These are phyloP conservation scores for Andrena dorsata DNA, from an alignment of 2,888 invertebrate species.

Conservation along the genomic window DNA sequence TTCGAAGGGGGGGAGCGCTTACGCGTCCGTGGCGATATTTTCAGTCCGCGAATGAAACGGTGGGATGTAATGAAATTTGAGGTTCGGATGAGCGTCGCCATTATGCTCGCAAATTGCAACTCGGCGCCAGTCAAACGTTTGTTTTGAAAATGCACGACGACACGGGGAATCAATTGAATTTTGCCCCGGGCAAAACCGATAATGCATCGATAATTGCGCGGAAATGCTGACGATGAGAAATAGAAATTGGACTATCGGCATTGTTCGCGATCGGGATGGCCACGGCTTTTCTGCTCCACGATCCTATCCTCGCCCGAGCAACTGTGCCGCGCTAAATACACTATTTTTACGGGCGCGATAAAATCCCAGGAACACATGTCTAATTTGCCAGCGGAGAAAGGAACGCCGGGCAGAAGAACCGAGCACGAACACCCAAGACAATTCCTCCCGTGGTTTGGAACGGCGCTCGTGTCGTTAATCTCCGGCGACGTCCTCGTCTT, in stretches of 20 bases:
- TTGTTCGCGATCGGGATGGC: background rate
- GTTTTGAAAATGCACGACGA: constrained; percentile 23
- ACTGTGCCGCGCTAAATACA: background rate
- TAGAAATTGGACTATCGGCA: constrained; percentile 22
- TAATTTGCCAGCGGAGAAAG: no score
- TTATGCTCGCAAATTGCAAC: constrained; percentile 30
- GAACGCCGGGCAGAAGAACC: background rate
- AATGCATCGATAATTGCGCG: constrained; percentile 30
- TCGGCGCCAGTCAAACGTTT: constrained; percentile 10
- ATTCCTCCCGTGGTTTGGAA: constrained; percentile 18
- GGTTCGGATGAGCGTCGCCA: background rate
- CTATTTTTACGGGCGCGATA: no score
- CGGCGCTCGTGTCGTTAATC: constrained; percentile 42
- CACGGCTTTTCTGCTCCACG: background rate
- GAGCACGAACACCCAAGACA: background rate
- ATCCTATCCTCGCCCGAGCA: background rate
- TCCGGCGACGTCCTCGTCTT: constrained; percentile 18
- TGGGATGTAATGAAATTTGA: background rate
- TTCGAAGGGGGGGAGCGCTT: background rate
- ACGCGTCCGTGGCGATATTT: background rate
- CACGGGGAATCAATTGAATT: constrained; percentile 14
- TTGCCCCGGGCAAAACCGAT: constrained; percentile 14
- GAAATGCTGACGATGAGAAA: constrained; percentile 22
- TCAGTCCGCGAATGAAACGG: background rate
- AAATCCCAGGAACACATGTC: no score